Percentiles rank a stretch among this genome's conserved stretches.
phyloP scores from a whole-genome alignment of 2,797 vertebrate species.

The Danio jaintianensis region DNA sequence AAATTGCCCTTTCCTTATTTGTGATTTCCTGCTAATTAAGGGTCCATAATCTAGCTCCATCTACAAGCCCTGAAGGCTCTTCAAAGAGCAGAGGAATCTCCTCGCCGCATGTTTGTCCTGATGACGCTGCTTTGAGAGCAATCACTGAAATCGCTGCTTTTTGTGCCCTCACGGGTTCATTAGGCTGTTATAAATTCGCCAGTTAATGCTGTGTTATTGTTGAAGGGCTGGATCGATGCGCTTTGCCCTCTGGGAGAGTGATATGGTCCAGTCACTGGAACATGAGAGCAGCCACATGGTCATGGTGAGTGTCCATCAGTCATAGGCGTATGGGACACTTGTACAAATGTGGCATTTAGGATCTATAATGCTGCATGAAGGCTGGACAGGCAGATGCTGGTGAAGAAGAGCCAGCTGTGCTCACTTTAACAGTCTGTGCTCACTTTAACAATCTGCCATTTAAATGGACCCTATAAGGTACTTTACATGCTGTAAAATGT shows the following conservation, averaged over 20 bases:
- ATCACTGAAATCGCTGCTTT: constrained; percentile 15
- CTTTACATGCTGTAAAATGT: constrained; percentile 39
- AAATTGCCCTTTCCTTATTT: constrained; percentile 49
- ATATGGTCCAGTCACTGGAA: constrained; percentile 61
- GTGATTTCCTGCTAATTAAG: constrained; percentile 56
- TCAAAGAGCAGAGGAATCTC: constrained; percentile 33
- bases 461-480: not conserved
- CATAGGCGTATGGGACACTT: constrained; percentile 3
- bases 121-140: constrained; percentile 3
- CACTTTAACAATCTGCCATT: constrained; percentile 1
- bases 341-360: constrained; percentile 20
- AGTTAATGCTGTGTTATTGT: constrained; percentile 41
- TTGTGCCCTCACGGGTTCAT: constrained; percentile 9
- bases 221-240: constrained; percentile 65
- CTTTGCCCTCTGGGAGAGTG: constrained; percentile 52
- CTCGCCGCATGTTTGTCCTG: not conserved
- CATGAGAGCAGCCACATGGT: constrained; percentile 58
- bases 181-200: constrained; percentile 11
- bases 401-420: not conserved
- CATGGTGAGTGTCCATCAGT: constrained; percentile 43
- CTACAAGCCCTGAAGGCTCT: constrained; percentile 25
- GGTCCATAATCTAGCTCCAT: constrained; percentile 47
- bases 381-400: not conserved
- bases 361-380: not conserved
- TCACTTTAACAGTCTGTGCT: not conserved